phyloP scores from a whole-genome alignment of 2,888 invertebrate genomes.

The Eurois occulta region DNA sequence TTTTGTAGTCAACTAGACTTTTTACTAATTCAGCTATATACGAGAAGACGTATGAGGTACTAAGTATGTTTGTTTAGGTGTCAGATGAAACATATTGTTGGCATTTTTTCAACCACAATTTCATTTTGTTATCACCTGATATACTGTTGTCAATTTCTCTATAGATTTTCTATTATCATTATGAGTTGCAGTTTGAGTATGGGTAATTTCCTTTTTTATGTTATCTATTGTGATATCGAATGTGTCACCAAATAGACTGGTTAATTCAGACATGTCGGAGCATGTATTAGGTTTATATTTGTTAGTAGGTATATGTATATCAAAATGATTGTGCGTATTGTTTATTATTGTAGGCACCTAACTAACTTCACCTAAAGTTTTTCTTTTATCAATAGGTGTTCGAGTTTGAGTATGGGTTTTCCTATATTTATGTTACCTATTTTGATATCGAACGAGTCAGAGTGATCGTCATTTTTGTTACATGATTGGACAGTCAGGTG shows the following conservation, averaged over 20 bases:
- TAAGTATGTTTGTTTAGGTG: not conserved
- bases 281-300: not conserved
- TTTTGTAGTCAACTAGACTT: no score
- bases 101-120: not conserved
- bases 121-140: not conserved
- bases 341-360: not conserved
- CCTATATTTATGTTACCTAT: not conserved
- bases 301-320: not conserved
- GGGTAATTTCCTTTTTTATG: constrained; percentile 11
- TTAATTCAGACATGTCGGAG: not conserved
- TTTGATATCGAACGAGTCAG: not conserved
- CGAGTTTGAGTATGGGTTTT: not conserved
- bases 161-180: not conserved
- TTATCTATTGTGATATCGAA: constrained; percentile 9
- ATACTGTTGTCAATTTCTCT: not conserved
- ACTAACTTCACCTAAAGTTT: not conserved
- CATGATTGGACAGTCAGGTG: not conserved
- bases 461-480: not conserved
- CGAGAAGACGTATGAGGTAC: not conserved
- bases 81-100: not conserved
- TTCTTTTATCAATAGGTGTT: constrained; percentile 18
- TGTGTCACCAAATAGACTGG: constrained; percentile 12
- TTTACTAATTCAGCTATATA: no score
- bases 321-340: not conserved
- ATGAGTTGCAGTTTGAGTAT: constrained; percentile 1